Evolutionary conservation across 2,113 vertebrate genomes (phyloP), one percentile per base, ranked within the genome.

Genomic region (Paramormyrops kingsleyae): DNA sequence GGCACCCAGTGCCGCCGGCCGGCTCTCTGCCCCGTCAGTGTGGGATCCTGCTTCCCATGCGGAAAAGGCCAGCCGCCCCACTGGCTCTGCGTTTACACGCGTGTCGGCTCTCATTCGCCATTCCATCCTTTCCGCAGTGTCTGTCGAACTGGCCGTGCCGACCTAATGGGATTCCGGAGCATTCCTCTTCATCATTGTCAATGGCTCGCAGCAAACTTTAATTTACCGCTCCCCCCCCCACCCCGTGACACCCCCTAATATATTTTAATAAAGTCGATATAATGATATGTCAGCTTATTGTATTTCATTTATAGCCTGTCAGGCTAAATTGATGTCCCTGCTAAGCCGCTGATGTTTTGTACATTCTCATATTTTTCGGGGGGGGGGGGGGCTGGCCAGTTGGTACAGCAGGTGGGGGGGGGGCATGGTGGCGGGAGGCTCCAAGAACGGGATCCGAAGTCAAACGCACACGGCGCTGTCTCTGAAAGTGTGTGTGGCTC

Each of bases 241-340:
- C 39, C 59, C 49, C 56, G 47, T 92, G 90, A 91, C 91, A 91
- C 83, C 91, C 89, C 88, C 89, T 92, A 90, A 92, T 92, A 91
- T 89, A 90, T 91, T 93, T 90, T 91, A 92, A 93, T 91, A 91
- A 92, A 92, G 89, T 90, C 90, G 92, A 90, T 90, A 91, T 90
- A 90, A 90, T 91, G 90, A 91, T 91, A 92, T 91, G 91, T 93
- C 88, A 89, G 83, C 87, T 59, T 88, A 91, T 87, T 85, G 56
- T 93, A 91, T 92, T 91, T 90, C 70, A 92, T 93, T 92, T 92
- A 91, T 84, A 42, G 88, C 46, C 90, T 91, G 89, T 89, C 91
- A 92, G 46, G 88, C 87, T 91, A 89, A 91, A 89, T 35, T 84
- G 88, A 53, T 89, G 87, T 83, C 91, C 87, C 31, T 70, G 62